These are phyloP conservation scores for Pleuronectes platessa DNA, from an alignment of 2,113 vertebrate species.

Conservation along the genomic window DNA sequence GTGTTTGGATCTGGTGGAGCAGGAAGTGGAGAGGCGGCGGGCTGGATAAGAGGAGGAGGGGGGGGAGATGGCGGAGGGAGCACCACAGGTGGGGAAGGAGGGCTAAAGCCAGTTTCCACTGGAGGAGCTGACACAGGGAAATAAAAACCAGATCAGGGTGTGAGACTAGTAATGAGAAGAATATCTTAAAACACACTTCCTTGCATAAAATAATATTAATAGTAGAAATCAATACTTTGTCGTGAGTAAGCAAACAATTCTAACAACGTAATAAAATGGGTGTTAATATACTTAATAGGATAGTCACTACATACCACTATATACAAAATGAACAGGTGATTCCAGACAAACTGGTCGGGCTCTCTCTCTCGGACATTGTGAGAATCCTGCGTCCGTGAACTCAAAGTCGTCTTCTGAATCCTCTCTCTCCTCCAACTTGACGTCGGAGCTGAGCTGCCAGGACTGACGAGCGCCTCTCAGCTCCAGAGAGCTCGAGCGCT, in stretches of 20 bases:
- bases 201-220: too few species aligned
- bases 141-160: too few species aligned
- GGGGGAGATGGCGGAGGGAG: constrained; percentile 21
- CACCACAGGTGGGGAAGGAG: constrained; percentile 14
- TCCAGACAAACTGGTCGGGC: constrained; percentile 1
- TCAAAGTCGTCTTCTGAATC: constrained; percentile 58
- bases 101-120: constrained; percentile 38
- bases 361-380: constrained; percentile 1
- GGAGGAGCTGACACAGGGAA: constrained; percentile 28
- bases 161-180: too few species aligned
- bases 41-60: neutral
- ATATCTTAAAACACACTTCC: too few species aligned
- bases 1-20: constrained; percentile 5
- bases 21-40: constrained; percentile 11
- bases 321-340: neutral
- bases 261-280: neutral
- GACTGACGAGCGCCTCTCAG: neutral
- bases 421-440: constrained; percentile 66
- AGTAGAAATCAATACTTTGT: neutral
- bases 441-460: constrained; percentile 35
- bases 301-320: constrained; percentile 33
- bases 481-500: constrained; percentile 7
- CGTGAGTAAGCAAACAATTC: neutral
- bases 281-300: neutral
- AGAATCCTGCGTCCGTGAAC: constrained; percentile 19